Evolutionary conservation across 2,113 vertebrate species (phyloP), one percentile per base, ranked within the genome.

Genomic region (Perca fluviatilis): DNA sequence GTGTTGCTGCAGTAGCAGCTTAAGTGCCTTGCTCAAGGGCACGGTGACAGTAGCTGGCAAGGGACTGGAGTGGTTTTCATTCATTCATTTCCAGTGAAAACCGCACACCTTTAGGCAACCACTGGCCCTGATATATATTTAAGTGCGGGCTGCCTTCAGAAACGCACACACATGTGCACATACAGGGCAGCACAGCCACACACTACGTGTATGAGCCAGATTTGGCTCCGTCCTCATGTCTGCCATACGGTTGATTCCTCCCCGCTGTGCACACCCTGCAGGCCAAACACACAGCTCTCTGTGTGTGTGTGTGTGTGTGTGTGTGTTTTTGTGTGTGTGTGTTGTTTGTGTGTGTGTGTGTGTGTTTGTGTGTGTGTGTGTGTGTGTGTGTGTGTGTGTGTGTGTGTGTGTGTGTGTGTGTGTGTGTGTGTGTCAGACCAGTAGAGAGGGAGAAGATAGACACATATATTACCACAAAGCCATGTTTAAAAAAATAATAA

Each of bases 231-330:
- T 85, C 84, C 83, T 85, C 79, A 74, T 91, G 90, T 89, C 90
- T 90, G 84, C 90, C 93, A 92, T 93, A 92, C 91, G 93, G 93
- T 84, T 90, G 89, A 87, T 89, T 87, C 88, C 85, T 88, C 93
- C 94, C 95, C 88, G 70, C 89, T 91, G 90, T 90, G 90, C 83
- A 86, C 84, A 86, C 87, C 87, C 92, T 90, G 87, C 89, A 90
- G 92, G 91, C 91, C 92, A 90, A 91, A 92, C 86, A 92, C 88
- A 84, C 93, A 75, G 80, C 72, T n/a, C 86, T 88, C 83, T 30
- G 23, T 73, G 65, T 83, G 64, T 69, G 79, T 57, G n/a, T 74
- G 79, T 76, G 60, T 76, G 72, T 79, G 80, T 83, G 51, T 81
- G 69, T 86, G 65, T 75, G 43, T 65, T 53, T 67, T 56, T 77